phyloP scores from a whole-genome alignment of 1,140 invertebrate genomes.

The Saccostrea cuccullata region DNA sequence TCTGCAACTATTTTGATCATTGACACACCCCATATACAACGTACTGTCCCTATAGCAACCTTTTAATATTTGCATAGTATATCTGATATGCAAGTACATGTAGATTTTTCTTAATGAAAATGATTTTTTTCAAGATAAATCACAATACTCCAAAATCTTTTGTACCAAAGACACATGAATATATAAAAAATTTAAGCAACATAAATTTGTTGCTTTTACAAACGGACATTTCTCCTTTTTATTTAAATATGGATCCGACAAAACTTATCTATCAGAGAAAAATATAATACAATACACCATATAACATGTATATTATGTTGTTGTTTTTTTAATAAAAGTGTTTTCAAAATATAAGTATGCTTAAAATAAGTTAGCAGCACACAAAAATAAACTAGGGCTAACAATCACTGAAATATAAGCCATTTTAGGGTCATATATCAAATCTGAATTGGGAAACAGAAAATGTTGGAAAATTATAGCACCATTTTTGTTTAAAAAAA shows the following conservation, averaged over 20 bases:
- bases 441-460: neutral
- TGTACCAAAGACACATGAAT: neutral
- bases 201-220: neutral
- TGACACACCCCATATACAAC: no score
- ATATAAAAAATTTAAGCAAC: neutral
- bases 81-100: neutral
- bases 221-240: neutral
- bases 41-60: neutral
- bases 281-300: neutral
- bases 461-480: neutral
- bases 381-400: neutral
- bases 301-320: neutral
- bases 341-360: no score
- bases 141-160: neutral
- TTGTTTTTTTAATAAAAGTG: no score
- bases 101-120: neutral
- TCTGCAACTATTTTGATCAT: no score
- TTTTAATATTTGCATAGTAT: neutral
- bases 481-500: neutral
- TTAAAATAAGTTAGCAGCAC: neutral
- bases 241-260: neutral
- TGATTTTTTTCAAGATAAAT: neutral
- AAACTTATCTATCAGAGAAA: neutral
- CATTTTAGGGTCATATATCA: neutral
- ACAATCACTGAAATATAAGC: neutral